These are phyloP conservation scores for Mallateleia sp. DNA, from an alignment of 2,888 invertebrate genomes.

Conservation along the genomic window DNA sequence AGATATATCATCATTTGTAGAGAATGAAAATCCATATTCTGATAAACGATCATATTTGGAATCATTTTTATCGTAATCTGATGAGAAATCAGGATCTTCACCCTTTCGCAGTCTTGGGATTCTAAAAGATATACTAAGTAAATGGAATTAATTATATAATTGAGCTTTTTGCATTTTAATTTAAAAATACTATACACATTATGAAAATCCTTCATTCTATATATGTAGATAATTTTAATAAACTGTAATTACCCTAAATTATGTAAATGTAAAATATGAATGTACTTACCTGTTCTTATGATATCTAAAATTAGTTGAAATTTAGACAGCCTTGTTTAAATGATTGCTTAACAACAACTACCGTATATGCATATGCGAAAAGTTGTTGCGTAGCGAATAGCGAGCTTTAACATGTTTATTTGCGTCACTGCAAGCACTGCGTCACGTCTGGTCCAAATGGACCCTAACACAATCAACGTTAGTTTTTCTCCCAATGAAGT, in stretches of 20 bases:
- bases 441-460: too few relatives aligned
- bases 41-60: neutral
- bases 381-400: neutral
- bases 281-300: neutral
- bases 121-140: neutral
- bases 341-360: neutral
- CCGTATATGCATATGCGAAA: neutral
- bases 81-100: neutral
- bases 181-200: neutral
- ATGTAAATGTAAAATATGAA: neutral
- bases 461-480: too few relatives aligned
- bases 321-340: neutral
- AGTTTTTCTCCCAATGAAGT: too few relatives aligned
- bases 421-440: too few relatives aligned
- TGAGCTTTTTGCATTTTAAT: neutral
- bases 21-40: neutral
- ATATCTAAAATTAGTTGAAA: neutral
- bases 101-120: neutral
- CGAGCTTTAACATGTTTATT: too few relatives aligned
- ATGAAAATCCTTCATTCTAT: neutral
- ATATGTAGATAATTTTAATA: neutral
- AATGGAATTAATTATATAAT: conserved; percentile 4
- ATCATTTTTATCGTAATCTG: neutral
- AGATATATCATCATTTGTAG: neutral
- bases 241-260: neutral